phyloP scores from a whole-genome alignment of 2,888 invertebrate species.

The Acronicta psi region DNA sequence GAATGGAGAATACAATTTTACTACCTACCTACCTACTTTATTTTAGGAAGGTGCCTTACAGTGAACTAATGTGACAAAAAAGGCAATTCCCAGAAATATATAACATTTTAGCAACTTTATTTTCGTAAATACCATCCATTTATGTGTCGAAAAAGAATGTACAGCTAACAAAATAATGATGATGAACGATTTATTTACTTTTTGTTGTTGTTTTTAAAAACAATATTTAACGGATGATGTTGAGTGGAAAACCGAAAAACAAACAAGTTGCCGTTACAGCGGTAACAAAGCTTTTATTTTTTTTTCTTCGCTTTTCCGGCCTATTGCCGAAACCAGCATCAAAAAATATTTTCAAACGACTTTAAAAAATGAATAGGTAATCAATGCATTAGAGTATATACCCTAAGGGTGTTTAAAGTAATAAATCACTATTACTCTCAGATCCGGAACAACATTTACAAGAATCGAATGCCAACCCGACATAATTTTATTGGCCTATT shows the following conservation, averaged over 20 bases:
- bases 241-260: conserved; percentile 18
- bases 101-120: conserved; percentile 10
- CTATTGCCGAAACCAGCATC: background rate
- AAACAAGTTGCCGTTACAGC: conserved; percentile 14
- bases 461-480: too few species aligned
- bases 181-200: conserved; percentile 45
- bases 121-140: conserved; percentile 38
- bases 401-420: too few species aligned
- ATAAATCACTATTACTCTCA: too few species aligned
- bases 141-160: conserved; percentile 42
- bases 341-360: too few species aligned
- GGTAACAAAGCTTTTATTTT: conserved; percentile 17
- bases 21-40: too few species aligned
- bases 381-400: too few species aligned
- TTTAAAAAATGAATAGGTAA: too few species aligned
- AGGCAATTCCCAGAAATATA: background rate
- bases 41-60: too few species aligned
- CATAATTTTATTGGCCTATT: too few species aligned
- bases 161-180: conserved; percentile 39
- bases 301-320: conserved; percentile 7
- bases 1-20: too few species aligned
- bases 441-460: too few species aligned
- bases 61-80: too few species aligned
- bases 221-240: conserved; percentile 10
- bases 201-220: conserved; percentile 23